These are phyloP conservation scores for Erebia aethiops DNA, from an alignment of 2,888 invertebrate species.

Conservation along the genomic window DNA sequence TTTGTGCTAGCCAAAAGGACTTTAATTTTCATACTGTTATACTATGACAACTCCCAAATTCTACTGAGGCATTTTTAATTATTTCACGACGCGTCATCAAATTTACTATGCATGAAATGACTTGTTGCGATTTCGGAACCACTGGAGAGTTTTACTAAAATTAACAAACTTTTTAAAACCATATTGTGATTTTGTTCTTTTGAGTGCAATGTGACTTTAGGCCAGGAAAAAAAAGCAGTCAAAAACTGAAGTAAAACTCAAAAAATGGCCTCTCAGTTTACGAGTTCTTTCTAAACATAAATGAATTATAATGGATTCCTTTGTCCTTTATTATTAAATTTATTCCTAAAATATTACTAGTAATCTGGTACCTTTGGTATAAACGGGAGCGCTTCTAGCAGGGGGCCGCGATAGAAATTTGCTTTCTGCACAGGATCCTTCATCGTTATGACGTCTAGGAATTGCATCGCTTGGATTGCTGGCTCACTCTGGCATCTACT, in stretches of 20 bases:
- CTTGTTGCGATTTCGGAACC: not conserved
- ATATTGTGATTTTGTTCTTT: no score
- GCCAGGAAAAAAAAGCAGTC: no score
- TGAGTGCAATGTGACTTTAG: no score
- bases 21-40: not conserved
- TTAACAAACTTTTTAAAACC: no score
- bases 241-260: no score
- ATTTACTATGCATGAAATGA: no score
- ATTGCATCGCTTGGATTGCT: slow-evolving; percentile 95
- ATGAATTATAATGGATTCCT: not conserved
- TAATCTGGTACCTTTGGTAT: slow-evolving; percentile 83
- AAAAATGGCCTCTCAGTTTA: no score
- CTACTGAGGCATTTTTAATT: not conserved
- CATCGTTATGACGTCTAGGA: slow-evolving; percentile 95
- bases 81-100: not conserved
- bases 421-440: slow-evolving; percentile 94
- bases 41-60: not conserved
- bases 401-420: slow-evolving; percentile 93
- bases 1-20: not conserved
- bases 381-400: slow-evolving; percentile 92
- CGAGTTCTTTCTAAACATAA: no score
- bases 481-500: slow-evolving; percentile 87
- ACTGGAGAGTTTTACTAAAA: no score
- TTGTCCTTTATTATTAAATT: not conserved
- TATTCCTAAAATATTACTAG: not conserved